Evolutionary conservation across 2,888 invertebrate species (phyloP).

Genomic region (Pinctada fucata): DNA sequence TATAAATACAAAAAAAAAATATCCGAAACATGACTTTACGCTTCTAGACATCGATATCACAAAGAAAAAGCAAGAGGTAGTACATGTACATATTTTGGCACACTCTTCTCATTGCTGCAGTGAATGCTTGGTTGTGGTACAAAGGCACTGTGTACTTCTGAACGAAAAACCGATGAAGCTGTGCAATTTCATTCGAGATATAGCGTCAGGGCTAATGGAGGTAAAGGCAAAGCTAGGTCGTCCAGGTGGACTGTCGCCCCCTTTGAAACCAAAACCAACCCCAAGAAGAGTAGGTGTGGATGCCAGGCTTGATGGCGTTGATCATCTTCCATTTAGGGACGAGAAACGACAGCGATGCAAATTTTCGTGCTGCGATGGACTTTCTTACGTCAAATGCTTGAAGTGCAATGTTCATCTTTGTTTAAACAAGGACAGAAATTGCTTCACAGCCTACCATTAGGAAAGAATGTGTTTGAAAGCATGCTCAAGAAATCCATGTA

Average conservation of each 20-base stretch:
- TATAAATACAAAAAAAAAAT: no score
- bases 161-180: slow-evolving; percentile 31
- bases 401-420: slow-evolving; percentile 26
- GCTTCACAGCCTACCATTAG: slow-evolving; percentile 14
- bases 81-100: slow-evolving; percentile 43
- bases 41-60: no score
- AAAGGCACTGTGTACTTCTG: slow-evolving; percentile 32
- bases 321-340: slow-evolving; percentile 33
- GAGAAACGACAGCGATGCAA: slow-evolving; percentile 29
- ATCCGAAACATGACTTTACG: no score
- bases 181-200: slow-evolving; percentile 26
- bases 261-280: neutral
- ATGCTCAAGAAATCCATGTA: neutral
- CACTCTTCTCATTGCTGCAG: slow-evolving; percentile 38
- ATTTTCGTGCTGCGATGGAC: slow-evolving; percentile 19
- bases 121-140: slow-evolving; percentile 44
- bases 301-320: slow-evolving; percentile 15
- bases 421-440: slow-evolving; percentile 27
- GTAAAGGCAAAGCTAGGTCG: slow-evolving; percentile 23
- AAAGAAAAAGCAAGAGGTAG: neutral
- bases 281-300: slow-evolving; percentile 7
- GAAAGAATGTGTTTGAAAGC: neutral
- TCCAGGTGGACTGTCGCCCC: slow-evolving; percentile 7
- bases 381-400: slow-evolving; percentile 14
- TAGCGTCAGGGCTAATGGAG: slow-evolving; percentile 12